phyloP scores from a whole-genome alignment of 2,113 vertebrate genomes.

The Guaruba guarouba region DNA sequence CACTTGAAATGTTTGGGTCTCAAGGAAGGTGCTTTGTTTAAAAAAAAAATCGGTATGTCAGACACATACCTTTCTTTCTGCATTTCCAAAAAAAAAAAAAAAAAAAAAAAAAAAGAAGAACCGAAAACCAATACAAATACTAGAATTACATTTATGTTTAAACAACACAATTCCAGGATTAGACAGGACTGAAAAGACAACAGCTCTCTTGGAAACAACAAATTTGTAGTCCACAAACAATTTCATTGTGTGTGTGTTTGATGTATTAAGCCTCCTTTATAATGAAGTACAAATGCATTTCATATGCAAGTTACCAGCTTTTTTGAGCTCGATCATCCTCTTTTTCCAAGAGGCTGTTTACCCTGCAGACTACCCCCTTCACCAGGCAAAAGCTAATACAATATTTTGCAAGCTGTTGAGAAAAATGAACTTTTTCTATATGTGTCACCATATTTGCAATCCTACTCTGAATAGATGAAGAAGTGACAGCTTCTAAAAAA shows the following conservation, averaged over 20 bases:
- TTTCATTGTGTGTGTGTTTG: not conserved
- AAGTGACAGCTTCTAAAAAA: not conserved
- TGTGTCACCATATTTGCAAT: not conserved
- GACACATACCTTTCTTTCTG: fast-evolving
- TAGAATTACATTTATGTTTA: not conserved
- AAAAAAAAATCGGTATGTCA: not conserved
- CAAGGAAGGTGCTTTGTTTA: not conserved
- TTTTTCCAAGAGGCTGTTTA: not conserved
- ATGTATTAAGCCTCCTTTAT: not conserved
- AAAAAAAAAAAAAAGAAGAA: not conserved
- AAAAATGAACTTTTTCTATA: not conserved
- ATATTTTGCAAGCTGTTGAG: not conserved
- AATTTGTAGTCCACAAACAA: not conserved
- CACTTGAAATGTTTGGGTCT: not conserved
- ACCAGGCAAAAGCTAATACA: not conserved
- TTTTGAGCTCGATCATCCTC: not conserved
- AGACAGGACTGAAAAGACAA: not conserved
- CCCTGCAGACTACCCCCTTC: not conserved
- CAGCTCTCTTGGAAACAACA: not conserved
- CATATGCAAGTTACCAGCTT: not conserved
- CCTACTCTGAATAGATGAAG: not conserved
- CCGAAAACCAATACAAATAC: too few species aligned
- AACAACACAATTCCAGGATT: not conserved
- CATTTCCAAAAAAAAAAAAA: not conserved
- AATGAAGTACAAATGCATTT: not conserved